These are phyloP conservation scores for Parnassius apollo DNA, from an alignment of 2,888 invertebrate genomes.

Conservation along the genomic window DNA sequence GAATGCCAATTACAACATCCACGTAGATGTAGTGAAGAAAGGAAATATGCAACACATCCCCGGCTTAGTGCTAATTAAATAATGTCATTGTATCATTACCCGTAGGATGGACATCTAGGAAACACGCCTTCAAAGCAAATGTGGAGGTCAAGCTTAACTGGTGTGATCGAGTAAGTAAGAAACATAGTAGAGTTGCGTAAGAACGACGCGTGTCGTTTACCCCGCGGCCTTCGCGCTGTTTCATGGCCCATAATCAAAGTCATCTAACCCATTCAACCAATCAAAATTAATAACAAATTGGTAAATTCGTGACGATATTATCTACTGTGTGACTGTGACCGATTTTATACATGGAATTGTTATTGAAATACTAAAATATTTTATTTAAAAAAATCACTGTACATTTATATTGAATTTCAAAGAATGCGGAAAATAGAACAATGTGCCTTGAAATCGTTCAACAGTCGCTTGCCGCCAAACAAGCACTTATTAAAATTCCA, in stretches of 20 bases:
- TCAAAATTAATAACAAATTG: constrained; percentile 32
- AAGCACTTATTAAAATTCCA: constrained; percentile 20
- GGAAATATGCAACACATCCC: constrained; percentile 22
- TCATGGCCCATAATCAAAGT: constrained; percentile 45
- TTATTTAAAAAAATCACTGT: too few relatives aligned
- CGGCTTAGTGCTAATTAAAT: constrained; percentile 30
- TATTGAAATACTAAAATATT: too few relatives aligned
- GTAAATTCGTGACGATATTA: constrained; percentile 26
- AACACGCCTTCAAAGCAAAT: constrained; percentile 35
- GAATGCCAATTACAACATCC: constrained; percentile 17
- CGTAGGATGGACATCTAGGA: constrained; percentile 22
- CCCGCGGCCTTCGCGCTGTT: constrained; percentile 69
- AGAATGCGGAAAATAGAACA: constrained; percentile 25
- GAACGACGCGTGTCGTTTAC: constrained; percentile 67
- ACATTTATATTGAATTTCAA: background rate
- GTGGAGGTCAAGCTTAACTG: constrained; percentile 49
- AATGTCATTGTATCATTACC: constrained; percentile 25
- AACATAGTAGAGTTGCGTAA: constrained; percentile 57
- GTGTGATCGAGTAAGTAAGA: constrained; percentile 33
- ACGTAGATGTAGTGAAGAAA: constrained; percentile 21
- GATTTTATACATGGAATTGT: background rate
- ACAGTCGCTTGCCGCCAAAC: constrained; percentile 16
- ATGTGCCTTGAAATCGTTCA: constrained; percentile 10
- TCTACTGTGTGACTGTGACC: background rate
- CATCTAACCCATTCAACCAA: constrained; percentile 39